Conservation (phyloP, 2,888 invertebrate genomes). For the Caenorhabditis sp. region DNA sequence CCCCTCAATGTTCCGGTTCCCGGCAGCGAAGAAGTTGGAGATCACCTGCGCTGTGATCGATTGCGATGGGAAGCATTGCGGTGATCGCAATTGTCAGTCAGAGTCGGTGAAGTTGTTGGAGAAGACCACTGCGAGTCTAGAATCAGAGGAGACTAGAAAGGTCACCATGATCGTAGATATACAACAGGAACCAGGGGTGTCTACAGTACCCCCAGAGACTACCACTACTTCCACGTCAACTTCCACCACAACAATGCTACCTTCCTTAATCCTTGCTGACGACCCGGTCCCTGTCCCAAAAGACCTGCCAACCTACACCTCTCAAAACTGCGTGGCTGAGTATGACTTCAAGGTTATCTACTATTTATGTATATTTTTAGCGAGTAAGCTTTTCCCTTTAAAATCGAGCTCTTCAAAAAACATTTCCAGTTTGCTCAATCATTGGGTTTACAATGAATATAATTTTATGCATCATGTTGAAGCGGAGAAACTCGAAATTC, state of each 20-base stretch:
- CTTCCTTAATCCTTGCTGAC: constrained; percentile 24
- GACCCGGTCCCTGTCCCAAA: neutral
- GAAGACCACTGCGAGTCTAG: constrained; percentile 30
- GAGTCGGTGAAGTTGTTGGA: constrained; percentile 34
- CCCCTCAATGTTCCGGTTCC: constrained; percentile 53
- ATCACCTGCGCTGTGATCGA: constrained; percentile 36
- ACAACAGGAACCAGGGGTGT: constrained; percentile 5
- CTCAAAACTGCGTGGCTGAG: constrained; percentile 28
- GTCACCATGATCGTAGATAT: constrained; percentile 23
- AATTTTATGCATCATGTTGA: constrained; percentile 24
- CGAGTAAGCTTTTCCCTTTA: too few species aligned
- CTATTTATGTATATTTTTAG: constrained; percentile 39
- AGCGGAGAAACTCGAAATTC: constrained; percentile 10
- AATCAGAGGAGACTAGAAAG: constrained; percentile 27
- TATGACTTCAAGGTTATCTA: constrained; percentile 42
- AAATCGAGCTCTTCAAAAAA: too few species aligned
- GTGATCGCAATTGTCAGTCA: constrained; percentile 25
- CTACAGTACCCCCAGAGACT: too few species aligned
- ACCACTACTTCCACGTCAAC: neutral
- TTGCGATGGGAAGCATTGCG: constrained; percentile 40
- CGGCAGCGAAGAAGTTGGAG: constrained; percentile 25
- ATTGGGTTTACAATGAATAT: constrained; percentile 50
- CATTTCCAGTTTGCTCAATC: constrained; percentile 42
- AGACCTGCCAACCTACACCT: constrained; percentile 2
- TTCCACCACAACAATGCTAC: constrained; percentile 13